These are phyloP conservation scores for Aelia acuminata DNA, from an alignment of 2,888 invertebrate genomes.

Conservation along the genomic window DNA sequence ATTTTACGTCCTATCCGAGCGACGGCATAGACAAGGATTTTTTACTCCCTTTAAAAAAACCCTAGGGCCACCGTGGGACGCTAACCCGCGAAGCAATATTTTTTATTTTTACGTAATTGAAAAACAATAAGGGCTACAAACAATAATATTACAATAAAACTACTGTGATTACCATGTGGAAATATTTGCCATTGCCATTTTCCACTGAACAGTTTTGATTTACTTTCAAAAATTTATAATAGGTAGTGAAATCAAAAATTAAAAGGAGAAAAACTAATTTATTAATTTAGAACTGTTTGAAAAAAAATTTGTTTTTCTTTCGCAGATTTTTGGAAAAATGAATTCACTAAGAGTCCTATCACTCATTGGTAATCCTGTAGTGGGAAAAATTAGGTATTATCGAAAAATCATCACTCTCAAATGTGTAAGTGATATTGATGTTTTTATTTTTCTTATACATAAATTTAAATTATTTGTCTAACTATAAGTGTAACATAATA, in stretches of 20 bases:
- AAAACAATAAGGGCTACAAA: background rate
- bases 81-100: no score
- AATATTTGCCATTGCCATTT: background rate
- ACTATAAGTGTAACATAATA: no score
- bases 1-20: no score
- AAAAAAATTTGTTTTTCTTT: background rate
- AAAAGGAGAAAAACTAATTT: background rate
- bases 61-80: no score
- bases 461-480: no score
- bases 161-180: background rate
- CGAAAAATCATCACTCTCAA: slow-evolving; percentile 83
- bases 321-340: slow-evolving; percentile 63
- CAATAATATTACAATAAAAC: background rate
- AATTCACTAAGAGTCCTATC: slow-evolving; percentile 81
- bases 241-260: no score
- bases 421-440: slow-evolving; percentile 72
- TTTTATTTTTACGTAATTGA: no score
- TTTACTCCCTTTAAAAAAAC: no score
- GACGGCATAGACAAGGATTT: no score
- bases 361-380: slow-evolving; percentile 90
- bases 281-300: background rate
- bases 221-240: background rate
- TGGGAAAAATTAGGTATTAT: slow-evolving; percentile 86
- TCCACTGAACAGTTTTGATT: background rate
- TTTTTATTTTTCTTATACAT: background rate